Conservation (phyloP, 2,888 invertebrate species). For the Heliconius hortense region DNA sequence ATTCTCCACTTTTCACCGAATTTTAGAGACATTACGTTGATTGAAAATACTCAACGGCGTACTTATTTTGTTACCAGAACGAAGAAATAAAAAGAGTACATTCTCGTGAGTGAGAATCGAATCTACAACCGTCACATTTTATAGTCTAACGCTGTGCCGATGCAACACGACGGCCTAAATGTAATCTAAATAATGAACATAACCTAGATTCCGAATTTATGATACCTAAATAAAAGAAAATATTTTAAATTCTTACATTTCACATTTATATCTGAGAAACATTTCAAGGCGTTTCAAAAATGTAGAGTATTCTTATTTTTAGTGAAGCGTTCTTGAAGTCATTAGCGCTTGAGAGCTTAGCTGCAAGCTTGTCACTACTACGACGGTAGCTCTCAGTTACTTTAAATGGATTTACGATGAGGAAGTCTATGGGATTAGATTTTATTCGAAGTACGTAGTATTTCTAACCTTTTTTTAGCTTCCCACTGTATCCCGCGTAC, state of each 20-base stretch:
- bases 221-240: neutral
- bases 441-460: neutral
- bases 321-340: conserved; percentile 38
- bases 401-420: conserved; percentile 32
- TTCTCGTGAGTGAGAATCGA: too few relatives aligned
- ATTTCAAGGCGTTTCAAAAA: conserved; percentile 26
- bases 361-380: conserved; percentile 38
- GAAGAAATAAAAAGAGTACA: too few relatives aligned
- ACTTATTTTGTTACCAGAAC: too few relatives aligned
- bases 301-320: conserved; percentile 34
- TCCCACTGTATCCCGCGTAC: neutral
- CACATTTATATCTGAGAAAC: conserved; percentile 14
- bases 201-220: neutral
- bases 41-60: too few relatives aligned
- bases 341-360: conserved; percentile 41
- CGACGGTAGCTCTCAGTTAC: conserved; percentile 33
- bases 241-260: conserved; percentile 6
- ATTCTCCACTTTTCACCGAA: too few relatives aligned
- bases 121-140: too few relatives aligned
- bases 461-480: neutral
- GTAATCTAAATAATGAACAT: too few relatives aligned
- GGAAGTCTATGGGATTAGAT: conserved; percentile 18
- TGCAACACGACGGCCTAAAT: too few relatives aligned
- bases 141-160: too few relatives aligned
- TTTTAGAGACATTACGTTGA: too few relatives aligned